Base-by-base conservation (phyloP, 1,140 invertebrate genomes). In the Pomacea maculata region DNA sequence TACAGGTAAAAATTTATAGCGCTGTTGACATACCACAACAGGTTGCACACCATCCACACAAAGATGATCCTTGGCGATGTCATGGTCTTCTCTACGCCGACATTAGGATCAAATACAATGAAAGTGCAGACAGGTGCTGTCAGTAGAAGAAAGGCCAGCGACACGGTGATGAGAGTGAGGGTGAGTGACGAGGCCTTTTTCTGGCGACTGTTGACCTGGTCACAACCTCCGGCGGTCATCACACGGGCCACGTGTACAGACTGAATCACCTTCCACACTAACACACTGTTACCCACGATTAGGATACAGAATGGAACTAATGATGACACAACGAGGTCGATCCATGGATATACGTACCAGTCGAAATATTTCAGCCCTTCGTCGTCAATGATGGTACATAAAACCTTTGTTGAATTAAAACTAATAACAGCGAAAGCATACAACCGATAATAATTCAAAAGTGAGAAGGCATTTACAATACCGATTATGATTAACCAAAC, bases 1-100 rank as follows among this genome's bases (percentile, higher is more conserved):
- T 78, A 71, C 65, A 78, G 21, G 65, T 78, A 78, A 29, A 78
- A 78, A 17, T 78, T 78, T 21, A 78, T 45, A 11, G 77, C 67
- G 17, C 52, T 29, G n/a, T 78, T 78, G 10, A 54, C 34, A 15
- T 78, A 78, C 77, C 77, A 78, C 77, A 78, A 9, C 15, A 75
- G n/a, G 34, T 74, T 67, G 78, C 73, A 55, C 73, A 85, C 3
- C 8, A 17, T 17, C 77, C 77, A 78, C 64, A 78, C 1, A 7
- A 75, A 54, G 9, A 64, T 67, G 78, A 73, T 21, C 77, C 82
- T 8, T 25, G 54, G 52, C 65, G 29, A 78, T 45, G 25, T 17
- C n/a, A 78, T 21, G 17, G 57, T 21, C 19, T 61, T 29, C 11
- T 52, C 19, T 25, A 63, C 29, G 7, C 17, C 74, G 8, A 75